Conservation (phyloP, 2,888 invertebrate genomes). For the Sericinus montela region DNA sequence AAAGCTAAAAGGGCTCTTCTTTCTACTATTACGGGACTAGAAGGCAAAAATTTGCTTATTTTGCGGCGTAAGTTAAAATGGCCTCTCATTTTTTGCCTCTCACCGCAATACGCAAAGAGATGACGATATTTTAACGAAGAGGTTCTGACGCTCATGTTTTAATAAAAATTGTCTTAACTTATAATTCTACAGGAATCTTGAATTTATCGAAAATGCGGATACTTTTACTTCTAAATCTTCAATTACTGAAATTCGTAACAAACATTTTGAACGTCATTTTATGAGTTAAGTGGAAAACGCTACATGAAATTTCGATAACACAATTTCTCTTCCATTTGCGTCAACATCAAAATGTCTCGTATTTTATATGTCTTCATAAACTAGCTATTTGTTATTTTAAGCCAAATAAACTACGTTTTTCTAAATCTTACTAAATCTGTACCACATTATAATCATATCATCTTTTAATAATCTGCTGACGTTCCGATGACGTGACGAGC, state of each 20-base stretch:
- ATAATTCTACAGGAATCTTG: background rate
- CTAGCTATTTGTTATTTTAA: too few relatives aligned
- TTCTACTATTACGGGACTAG: slow-evolving; percentile 28
- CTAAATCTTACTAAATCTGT: too few relatives aligned
- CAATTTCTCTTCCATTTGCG: background rate
- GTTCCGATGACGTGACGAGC: too few relatives aligned
- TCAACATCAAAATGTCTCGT: background rate
- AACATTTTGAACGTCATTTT: background rate
- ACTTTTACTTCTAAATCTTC: background rate
- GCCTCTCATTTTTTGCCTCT: slow-evolving; percentile 32
- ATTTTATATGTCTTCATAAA: background rate
- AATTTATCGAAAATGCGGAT: background rate
- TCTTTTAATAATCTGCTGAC: too few relatives aligned
- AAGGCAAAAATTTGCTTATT: slow-evolving; percentile 36
- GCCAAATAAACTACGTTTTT: too few relatives aligned
- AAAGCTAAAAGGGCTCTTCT: slow-evolving; percentile 32
- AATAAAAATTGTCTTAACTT: slow-evolving; percentile 12
- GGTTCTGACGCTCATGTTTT: slow-evolving; percentile 27
- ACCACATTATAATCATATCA: too few relatives aligned
- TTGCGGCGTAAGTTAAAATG: slow-evolving; percentile 31
- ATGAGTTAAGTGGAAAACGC: background rate
- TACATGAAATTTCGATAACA: background rate
- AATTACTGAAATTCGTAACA: background rate
- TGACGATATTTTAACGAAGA: slow-evolving; percentile 29
- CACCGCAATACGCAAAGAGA: slow-evolving; percentile 26